Conservation (phyloP, 2,888 invertebrate genomes). For the Acronicta leporina region DNA sequence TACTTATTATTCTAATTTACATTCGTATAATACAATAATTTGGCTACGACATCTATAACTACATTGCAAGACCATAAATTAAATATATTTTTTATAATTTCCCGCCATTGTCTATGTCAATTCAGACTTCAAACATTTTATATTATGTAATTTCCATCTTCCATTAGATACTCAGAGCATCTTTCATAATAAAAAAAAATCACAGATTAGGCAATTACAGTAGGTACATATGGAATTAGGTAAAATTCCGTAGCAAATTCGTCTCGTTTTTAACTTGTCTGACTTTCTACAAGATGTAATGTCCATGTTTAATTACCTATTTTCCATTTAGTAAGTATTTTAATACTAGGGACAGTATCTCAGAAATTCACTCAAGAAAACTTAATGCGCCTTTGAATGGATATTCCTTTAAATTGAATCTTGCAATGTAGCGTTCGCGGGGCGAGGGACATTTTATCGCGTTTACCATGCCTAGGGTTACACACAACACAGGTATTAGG, state of each 20-base stretch:
- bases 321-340: neutral
- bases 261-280: too few species aligned
- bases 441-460: conserved; percentile 73
- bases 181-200: neutral
- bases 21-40: conserved; percentile 69
- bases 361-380: too few species aligned
- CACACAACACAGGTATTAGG: conserved; percentile 81
- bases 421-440: conserved; percentile 80
- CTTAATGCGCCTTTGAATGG: neutral
- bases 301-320: neutral
- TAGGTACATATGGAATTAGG: neutral
- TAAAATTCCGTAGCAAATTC: neutral
- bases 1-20: conserved; percentile 58
- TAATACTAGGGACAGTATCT: conserved; percentile 17
- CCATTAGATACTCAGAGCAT: too few species aligned
- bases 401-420: conserved; percentile 50
- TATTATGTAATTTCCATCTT: too few species aligned
- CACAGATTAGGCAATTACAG: conserved; percentile 14
- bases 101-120: conserved; percentile 23
- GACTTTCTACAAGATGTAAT: neutral
- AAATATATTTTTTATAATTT: conserved; percentile 14
- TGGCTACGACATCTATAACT: conserved; percentile 75
- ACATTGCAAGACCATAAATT: conserved; percentile 68
- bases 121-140: neutral
- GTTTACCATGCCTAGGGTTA: conserved; percentile 74